These are phyloP conservation scores for Dreissena polymorpha DNA, from an alignment of 1,140 invertebrate genomes.

Conservation along the genomic window DNA sequence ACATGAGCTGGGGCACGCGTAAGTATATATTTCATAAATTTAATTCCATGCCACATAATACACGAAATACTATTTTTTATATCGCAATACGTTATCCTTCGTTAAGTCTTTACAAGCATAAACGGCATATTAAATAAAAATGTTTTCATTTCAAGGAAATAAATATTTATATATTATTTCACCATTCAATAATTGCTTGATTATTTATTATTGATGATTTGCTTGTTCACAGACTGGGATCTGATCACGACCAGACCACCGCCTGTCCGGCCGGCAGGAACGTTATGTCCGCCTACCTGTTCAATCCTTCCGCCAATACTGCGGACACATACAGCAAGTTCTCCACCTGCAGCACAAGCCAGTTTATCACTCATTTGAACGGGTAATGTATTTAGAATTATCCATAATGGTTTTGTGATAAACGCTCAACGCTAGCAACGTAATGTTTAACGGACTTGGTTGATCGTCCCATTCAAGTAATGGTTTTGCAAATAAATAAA, in stretches of 20 bases:
- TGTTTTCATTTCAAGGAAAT: no score
- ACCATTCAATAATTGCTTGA: background rate
- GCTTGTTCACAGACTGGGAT: background rate
- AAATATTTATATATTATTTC: background rate
- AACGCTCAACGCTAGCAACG: no score
- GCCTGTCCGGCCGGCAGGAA: background rate
- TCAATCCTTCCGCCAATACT: background rate
- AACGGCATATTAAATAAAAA: no score
- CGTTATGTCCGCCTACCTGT: constrained; percentile 4
- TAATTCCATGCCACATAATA: no score
- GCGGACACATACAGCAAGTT: background rate
- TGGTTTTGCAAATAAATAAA: no score
- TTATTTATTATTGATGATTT: no score
- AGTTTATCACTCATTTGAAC: background rate
- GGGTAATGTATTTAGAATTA: no score
- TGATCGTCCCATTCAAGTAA: no score
- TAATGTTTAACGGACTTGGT: no score
- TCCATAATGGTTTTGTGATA: background rate
- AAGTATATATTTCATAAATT: background rate
- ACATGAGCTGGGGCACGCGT: constrained; percentile 24
- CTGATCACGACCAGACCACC: background rate
- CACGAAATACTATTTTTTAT: no score
- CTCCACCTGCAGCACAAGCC: background rate
- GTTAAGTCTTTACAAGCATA: no score
- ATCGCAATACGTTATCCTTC: no score